A percentile compares a stretch with the other conserved stretches of the same genome.
Conservation (phyloP, 2,797 vertebrate species). For the Anguilla obscura region DNA sequence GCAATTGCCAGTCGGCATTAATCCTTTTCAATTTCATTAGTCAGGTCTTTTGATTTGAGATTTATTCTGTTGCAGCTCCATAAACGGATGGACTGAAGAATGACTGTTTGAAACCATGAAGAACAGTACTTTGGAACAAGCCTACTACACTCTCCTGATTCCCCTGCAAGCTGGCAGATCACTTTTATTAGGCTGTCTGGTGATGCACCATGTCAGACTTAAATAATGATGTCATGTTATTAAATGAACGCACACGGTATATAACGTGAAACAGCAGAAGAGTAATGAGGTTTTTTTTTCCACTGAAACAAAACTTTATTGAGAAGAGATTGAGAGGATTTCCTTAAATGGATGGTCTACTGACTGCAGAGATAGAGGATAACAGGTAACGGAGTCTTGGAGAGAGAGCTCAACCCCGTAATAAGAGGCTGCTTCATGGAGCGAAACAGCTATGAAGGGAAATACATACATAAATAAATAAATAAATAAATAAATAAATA, state of each 20-base stretch:
- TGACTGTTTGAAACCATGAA: no score
- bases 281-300: neutral
- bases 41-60: no score
- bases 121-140: no score
- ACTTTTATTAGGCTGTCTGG: no score
- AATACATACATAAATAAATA: no score
- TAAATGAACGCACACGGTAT: neutral
- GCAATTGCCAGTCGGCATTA: neutral
- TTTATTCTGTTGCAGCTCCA: no score
- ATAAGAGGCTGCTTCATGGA: neutral
- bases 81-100: neutral
- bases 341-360: neutral
- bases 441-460: neutral
- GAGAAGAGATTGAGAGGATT: neutral
- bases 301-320: neutral
- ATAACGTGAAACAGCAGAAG: no score
- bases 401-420: neutral
- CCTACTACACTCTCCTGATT: no score
- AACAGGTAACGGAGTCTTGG: neutral
- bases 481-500: no score
- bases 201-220: no score
- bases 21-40: neutral
- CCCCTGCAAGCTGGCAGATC: no score
- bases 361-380: neutral
- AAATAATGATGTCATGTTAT: neutral